Evolutionary conservation across 1,140 invertebrate species (phyloP).

Genomic region (Periplaneta americana): DNA sequence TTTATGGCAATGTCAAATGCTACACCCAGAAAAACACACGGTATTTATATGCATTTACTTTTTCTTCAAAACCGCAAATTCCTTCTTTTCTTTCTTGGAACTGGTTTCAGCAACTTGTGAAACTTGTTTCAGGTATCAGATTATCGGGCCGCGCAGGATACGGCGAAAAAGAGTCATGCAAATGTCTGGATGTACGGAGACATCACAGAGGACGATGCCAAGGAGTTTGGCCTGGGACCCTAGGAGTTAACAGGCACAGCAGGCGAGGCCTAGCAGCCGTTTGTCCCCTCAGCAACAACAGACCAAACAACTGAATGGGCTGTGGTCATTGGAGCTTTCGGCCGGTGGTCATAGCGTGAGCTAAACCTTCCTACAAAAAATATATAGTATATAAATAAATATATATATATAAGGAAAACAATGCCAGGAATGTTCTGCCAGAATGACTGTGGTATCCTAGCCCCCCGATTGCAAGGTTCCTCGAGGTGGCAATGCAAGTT

Average conservation of each 20-base stretch:
- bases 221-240: conserved; percentile 64
- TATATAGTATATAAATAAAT: not conserved
- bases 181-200: conserved; percentile 96
- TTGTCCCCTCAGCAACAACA: not conserved
- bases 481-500: not conserved
- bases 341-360: not conserved
- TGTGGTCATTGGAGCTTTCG: not conserved
- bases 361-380: not conserved
- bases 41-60: too few relatives aligned
- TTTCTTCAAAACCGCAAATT: too few relatives aligned
- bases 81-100: too few relatives aligned
- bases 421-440: too few relatives aligned
- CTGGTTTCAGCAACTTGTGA: too few relatives aligned
- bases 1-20: too few relatives aligned
- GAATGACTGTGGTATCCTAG: not conserved
- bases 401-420: not conserved
- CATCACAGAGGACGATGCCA: conserved; percentile 91
- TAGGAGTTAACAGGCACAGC: not conserved
- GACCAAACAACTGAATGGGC: not conserved
- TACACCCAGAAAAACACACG: too few relatives aligned
- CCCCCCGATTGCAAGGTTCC: not conserved
- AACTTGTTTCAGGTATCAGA: conserved; percentile 60
- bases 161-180: conserved; percentile 75
- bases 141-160: conserved; percentile 78
- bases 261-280: not conserved